Evolutionary conservation across 1,140 invertebrate genomes (phyloP), one percentile per base, ranked within the genome.

Genomic region (Diachasmimorpha longicaudata): DNA sequence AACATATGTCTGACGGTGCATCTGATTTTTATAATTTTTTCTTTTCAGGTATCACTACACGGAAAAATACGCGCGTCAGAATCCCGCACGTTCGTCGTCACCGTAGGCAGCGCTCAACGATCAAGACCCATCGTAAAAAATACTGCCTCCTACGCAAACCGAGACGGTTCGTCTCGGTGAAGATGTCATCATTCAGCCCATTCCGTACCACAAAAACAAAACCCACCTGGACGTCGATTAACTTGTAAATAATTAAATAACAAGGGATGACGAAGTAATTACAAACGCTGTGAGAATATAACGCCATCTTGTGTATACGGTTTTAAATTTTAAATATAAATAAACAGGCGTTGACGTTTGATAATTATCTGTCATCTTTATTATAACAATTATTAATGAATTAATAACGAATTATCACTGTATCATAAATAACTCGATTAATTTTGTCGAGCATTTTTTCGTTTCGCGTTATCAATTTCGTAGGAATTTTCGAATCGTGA

Each of bases 31-130:
- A 10, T 16, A 31, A n/a, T 46, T 31, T 69, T 75, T 75, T 46
- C 42, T 48, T 44, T 70, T 16, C 70, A 78, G 77, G 77, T 75
- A 78, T 31, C 55, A 78, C 14, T 75, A 78, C 63, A 63, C 68
- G 11, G 69, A 75, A n/a, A 67, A 48, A 58, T 70, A 69, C 55
- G 25, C 39, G 31, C 77, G 70, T 42, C 73, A 75, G 6, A 66
- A 70, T 37, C 63, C 63, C 13, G 36, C 68, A 10, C 44, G 39
- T 21, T 77, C 72, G 46, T 46, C 72, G 19, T 25, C 71, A 39
- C 70, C 77, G 13, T 74, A 55, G 75, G 52, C 77, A 13, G n/a
- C 73, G 14, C 48, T 5, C 16, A 69, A 70, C 10, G 8, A 76
- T 55, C 19, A 70, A 19, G 66, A 68, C n/a, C 9, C 66, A 68